Evolutionary conservation across 1,140 invertebrate genomes (phyloP).

Genomic region (Zophobas atratus): DNA sequence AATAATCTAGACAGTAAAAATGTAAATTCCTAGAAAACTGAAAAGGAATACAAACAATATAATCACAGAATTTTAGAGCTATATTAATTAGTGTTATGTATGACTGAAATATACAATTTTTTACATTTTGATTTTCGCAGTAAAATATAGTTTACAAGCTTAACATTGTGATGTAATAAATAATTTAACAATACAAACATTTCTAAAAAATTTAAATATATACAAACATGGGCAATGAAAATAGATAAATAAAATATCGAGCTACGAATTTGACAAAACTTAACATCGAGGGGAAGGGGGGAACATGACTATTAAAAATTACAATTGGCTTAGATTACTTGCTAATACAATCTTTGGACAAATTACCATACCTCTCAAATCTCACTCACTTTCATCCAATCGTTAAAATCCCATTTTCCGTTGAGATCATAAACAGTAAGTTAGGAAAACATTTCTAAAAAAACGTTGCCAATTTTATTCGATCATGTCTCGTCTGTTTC

Average conservation of each 20-base stretch:
- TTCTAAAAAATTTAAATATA: conserved; percentile 50
- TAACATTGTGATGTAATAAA: conserved; percentile 46
- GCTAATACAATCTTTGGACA: conserved; percentile 51
- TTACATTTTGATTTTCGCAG: conserved; percentile 47
- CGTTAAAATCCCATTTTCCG: conserved; percentile 40
- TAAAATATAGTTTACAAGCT: conserved; percentile 44
- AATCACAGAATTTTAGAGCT: conserved; percentile 61
- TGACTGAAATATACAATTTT: conserved; percentile 48
- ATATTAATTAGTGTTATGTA: conserved; percentile 35
- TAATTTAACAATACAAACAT: conserved; percentile 54
- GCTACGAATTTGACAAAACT: conserved; percentile 41
- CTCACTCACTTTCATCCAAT: conserved; percentile 36
- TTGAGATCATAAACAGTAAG: conserved; percentile 25
- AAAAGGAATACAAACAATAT: conserved; percentile 58
- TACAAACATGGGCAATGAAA: conserved; percentile 46
- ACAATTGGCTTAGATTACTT: conserved; percentile 44
- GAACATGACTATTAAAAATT: conserved; percentile 47
- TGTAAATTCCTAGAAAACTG: conserved; percentile 50
- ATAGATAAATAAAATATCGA: conserved; percentile 48
- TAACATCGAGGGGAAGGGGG: conserved; percentile 14
- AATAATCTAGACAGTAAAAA: conserved; percentile 37
- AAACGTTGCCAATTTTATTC: conserved; percentile 25
- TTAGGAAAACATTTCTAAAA: conserved; percentile 9
- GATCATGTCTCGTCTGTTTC: conserved; percentile 18
- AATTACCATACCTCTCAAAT: conserved; percentile 44